These are phyloP conservation scores for Thysanoteuthis rhombus DNA, from an alignment of 2,888 invertebrate genomes.

Conservation along the genomic window DNA sequence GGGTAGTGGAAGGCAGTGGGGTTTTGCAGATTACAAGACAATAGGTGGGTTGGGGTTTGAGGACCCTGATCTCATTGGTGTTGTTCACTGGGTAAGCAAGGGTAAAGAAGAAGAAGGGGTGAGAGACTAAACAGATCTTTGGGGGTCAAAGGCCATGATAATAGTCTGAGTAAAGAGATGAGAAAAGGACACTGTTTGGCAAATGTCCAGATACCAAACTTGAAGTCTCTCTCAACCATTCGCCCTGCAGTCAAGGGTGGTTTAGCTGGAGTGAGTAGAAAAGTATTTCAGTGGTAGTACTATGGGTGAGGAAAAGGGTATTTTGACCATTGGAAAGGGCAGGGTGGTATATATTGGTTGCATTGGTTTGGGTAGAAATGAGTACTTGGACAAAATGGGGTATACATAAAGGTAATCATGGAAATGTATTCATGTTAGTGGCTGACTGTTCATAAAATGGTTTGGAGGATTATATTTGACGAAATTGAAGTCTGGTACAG, in stretches of 20 bases:
- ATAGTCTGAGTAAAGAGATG: conserved; percentile 12
- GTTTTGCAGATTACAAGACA: not conserved
- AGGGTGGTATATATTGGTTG: not conserved
- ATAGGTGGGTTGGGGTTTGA: not conserved
- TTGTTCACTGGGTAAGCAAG: not conserved
- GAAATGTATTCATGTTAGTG: no score
- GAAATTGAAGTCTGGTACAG: no score
- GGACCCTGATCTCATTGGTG: not conserved
- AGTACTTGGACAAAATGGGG: not conserved
- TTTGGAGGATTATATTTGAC: no score
- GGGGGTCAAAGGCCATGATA: not conserved
- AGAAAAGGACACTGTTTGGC: not conserved
- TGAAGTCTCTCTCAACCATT: not conserved
- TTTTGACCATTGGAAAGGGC: not conserved
- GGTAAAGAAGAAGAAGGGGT: not conserved
- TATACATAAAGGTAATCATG: not conserved
- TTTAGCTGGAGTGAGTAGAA: not conserved
- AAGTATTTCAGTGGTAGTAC: not conserved
- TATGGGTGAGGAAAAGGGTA: not conserved
- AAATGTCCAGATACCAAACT: not conserved
- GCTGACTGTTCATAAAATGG: no score
- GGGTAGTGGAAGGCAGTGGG: not conserved
- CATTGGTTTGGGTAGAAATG: not conserved
- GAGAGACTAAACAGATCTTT: conserved; percentile 12
- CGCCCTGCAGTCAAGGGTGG: not conserved